Evolutionary conservation across 2,888 invertebrate species (phyloP).

Genomic region (Aphidius colemani): DNA sequence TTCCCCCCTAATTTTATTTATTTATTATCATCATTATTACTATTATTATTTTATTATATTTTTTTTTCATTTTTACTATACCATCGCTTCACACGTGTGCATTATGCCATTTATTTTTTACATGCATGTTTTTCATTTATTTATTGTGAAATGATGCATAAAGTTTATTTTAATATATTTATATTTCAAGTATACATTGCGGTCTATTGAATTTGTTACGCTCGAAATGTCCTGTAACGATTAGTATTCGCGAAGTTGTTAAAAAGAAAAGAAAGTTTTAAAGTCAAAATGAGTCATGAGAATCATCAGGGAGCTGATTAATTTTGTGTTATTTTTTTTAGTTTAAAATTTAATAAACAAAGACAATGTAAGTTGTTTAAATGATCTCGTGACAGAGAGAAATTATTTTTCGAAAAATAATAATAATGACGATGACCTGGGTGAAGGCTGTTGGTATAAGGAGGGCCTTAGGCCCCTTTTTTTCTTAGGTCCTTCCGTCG

Average conservation of each 20-base stretch:
- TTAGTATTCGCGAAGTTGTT: constrained; percentile 24
- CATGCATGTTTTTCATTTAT: neutral
- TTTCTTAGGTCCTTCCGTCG: constrained; percentile 24
- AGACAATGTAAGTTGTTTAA: constrained; percentile 26
- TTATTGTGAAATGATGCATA: neutral
- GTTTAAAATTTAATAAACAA: constrained; percentile 37
- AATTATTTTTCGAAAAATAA: constrained; percentile 28
- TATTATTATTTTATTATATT: too few species aligned
- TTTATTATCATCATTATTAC: neutral
- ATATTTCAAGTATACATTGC: neutral
- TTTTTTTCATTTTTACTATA: too few species aligned
- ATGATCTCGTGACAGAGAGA: constrained; percentile 36
- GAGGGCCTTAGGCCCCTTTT: constrained; percentile 18
- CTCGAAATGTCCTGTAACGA: constrained; percentile 18
- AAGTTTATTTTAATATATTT: neutral
- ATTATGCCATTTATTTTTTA: constrained; percentile 7
- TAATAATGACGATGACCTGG: constrained; percentile 16
- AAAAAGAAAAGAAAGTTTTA: constrained; percentile 5
- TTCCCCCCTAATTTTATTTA: constrained; percentile 8
- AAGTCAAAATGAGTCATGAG: neutral
- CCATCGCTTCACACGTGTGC: constrained; percentile 19
- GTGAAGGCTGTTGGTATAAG: constrained; percentile 14
- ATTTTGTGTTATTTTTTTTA: constrained; percentile 26
- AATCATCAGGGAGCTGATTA: constrained; percentile 36
- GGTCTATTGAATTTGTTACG: constrained; percentile 27